Percentiles rank a stretch among this genome's conserved stretches.
These are phyloP conservation scores for Urocolius indicus DNA, from an alignment of 2,113 vertebrate species.

Conservation along the genomic window DNA sequence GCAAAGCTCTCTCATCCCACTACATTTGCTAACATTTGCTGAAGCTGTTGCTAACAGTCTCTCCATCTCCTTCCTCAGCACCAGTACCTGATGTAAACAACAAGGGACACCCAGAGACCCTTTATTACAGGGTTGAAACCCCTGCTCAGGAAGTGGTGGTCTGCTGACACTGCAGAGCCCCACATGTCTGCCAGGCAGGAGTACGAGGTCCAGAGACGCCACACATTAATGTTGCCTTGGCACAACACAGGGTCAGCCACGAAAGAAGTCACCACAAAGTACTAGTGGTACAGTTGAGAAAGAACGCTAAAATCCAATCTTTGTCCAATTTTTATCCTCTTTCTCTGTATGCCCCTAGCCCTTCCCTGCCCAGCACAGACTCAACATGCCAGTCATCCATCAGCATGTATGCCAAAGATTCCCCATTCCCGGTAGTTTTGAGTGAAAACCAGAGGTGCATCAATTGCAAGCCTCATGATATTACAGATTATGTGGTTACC, in stretches of 20 bases:
- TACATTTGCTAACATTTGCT: neutral
- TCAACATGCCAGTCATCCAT: neutral
- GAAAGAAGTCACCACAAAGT: neutral
- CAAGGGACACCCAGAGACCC: neutral
- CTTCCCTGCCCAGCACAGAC: neutral
- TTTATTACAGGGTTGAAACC: neutral
- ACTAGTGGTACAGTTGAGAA: neutral
- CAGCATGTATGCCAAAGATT: neutral
- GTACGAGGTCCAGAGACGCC: accelerated
- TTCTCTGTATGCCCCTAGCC: neutral
- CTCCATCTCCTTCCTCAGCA: neutral
- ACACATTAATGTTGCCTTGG: accelerated
- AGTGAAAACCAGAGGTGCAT: neutral
- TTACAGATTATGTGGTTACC: neutral
- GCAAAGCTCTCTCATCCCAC: neutral
- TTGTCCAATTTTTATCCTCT: neutral
- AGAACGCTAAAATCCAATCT: neutral
- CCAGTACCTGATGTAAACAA: neutral
- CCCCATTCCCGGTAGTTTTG: neutral
- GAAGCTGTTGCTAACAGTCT: neutral
- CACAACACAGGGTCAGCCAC: accelerated
- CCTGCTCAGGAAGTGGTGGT: neutral
- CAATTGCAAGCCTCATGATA: neutral
- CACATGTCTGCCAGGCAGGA: neutral
- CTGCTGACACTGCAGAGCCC: neutral